Base-by-base conservation (phyloP, 2,888 invertebrate species). In the Cerceris rybyensis region DNA sequence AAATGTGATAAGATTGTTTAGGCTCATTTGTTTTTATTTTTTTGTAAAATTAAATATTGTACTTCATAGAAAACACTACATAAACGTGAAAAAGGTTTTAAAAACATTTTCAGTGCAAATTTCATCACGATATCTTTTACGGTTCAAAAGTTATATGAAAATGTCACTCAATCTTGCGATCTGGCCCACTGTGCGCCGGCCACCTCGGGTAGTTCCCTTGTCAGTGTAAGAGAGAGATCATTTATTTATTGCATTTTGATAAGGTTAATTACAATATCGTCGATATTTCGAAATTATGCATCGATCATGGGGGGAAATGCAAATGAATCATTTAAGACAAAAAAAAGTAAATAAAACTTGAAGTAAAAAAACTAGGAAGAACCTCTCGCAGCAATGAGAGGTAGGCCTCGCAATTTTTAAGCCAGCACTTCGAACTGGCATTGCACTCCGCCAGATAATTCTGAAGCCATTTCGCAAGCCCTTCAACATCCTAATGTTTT, bases 261-360 rank as follows among this genome's bases (percentile, higher is more conserved):
- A 86, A 84, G 78, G 75, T 82, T 80, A 83, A 82, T 81, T 86
- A 82, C 80, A 85, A 64, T 81, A 79, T 86, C 81, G 82, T 83
- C 80, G 79, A 88, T 88, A 89, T 89, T 89, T 87, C 87, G 86
- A 87, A 88, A 84, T 79, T 87, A 67, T 82, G 83, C 85, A 82
- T 83, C 77, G 75, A 85, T 79, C 81, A 74, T 70, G 76, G 84
- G 74, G 80, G 72, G 71, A 77, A 81, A 81, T 78, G 70, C 80
- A 81, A 68, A 81, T 77, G 58, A 75, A 73, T 75, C 77, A 71
- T 57, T 50, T 46, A 69, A 57, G 64, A n/a, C 11, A 58, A 60
- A 66, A 61, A 54, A 58, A 72, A 66, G 54, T 41, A 63, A 69
- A 67, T 11, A n/a, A 63, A 78, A 54, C 63, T 41, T 52, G 70